Evolutionary conservation across 1,140 invertebrate genomes (phyloP).

Genomic region (Dolichoris vasculosae): DNA sequence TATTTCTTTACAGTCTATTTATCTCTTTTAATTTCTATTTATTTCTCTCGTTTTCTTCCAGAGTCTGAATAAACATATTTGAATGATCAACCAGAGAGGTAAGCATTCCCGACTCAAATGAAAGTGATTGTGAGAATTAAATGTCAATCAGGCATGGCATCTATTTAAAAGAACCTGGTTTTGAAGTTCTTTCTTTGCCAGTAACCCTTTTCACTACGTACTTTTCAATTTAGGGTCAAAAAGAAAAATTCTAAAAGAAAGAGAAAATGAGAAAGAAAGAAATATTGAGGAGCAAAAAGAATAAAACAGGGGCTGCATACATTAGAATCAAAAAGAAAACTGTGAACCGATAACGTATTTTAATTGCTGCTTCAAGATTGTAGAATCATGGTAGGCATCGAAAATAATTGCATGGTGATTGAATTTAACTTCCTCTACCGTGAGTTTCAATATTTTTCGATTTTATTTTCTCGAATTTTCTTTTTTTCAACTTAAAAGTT

Average conservation of each 20-base stretch:
- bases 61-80: neutral
- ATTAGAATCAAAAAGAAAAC: neutral
- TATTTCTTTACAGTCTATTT: no score
- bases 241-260: neutral
- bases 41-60: no score
- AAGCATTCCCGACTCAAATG: constrained; percentile 56
- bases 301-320: neutral
- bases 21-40: no score
- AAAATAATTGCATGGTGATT: neutral
- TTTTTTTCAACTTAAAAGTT: neutral
- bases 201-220: neutral
- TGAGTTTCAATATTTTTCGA: constrained; percentile 8
- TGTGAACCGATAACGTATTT: constrained; percentile 33
- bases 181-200: constrained; percentile 30
- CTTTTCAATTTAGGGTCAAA: neutral
- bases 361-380: constrained; percentile 37
- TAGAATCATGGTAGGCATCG: neutral
- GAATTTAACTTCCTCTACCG: neutral
- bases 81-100: neutral
- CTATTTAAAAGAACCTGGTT: constrained; percentile 62
- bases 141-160: constrained; percentile 68
- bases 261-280: neutral
- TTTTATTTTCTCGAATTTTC: neutral
- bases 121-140: constrained; percentile 69
- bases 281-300: neutral